Evolutionary conservation across 2,888 invertebrate species (phyloP), one percentile per base, ranked within the genome.

Genomic region (Microctonus brassicae): DNA sequence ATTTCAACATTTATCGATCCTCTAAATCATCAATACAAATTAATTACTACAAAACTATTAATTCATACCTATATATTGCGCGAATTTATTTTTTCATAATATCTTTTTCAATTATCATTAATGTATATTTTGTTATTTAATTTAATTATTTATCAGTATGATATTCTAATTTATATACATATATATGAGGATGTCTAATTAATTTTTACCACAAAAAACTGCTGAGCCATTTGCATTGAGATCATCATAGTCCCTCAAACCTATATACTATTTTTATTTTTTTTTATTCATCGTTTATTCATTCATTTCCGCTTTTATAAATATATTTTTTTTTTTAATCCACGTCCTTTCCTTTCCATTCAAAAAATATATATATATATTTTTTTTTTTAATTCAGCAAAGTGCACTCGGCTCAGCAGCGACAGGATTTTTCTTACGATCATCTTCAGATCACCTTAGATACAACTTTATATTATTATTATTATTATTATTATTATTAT

Each of bases 361-460:
- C n/a, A n/a, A n/a, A n/a, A n/a, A n/a, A n/a, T n/a, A n/a, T n/a
- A n/a, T n/a, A n/a, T n/a, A n/a, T n/a, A n/a, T n/a, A 34, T 62
- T 61, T 69, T 69, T 63, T 69, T 63, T 42, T 63, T 42, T 64
- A 71, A 71, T 71, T 33, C 39, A 62, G 53, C 65, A 66, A 47
- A 70, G 71, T 70, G 69, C 72, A 69, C 69, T 62, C 72, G 69
- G 74, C 75, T 77, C 77, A 75, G 74, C 75, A 77, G 72, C 65
- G 63, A 69, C 47, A 33, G 64, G 60, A 72, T 67, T 39, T 60
- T 9, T 13, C 42, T 57, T 39, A 24, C 29, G 20, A 42, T 65
- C 60, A 65, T 26, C 52, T 62, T 36, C 55, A 33, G 22, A 29
- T 57, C 7, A 29, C 7, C 3, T 29, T 29, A 29, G 4, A 29